Evolutionary conservation across 2,797 vertebrate species (phyloP).

Genomic region (Lepidocolaptes lacrymiger): DNA sequence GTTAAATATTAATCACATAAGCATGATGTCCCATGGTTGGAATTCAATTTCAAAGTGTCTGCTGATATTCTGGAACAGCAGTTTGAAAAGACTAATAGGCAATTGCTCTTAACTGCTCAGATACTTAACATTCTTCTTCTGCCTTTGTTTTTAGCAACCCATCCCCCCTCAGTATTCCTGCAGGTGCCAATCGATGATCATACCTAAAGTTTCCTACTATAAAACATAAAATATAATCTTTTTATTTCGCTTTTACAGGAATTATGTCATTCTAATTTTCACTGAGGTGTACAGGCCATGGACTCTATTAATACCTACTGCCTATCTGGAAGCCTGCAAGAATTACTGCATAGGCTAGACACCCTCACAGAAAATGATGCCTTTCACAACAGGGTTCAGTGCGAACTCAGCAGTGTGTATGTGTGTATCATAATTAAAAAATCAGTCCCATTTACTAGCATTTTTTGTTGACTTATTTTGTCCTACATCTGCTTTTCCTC

Average conservation of each 20-base stretch:
- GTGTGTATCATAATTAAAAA: background rate
- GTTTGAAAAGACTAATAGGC: background rate
- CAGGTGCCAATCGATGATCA: background rate
- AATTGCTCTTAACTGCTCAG: background rate
- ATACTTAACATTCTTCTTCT: background rate
- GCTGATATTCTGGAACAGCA: background rate
- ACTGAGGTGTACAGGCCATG: background rate
- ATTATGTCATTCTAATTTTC: background rate
- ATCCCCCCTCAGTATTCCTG: background rate
- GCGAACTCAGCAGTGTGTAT: background rate
- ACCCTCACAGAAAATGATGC: background rate
- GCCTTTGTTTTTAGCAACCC: background rate
- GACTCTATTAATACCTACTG: background rate
- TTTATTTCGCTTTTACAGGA: background rate
- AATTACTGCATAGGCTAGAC: rapidly evolving
- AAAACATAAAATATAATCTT: background rate
- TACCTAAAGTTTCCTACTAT: background rate
- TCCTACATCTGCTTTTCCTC: background rate
- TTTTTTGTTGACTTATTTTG: background rate
- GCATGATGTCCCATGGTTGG: background rate
- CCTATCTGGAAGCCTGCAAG: background rate
- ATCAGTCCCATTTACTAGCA: background rate
- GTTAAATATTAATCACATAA: background rate
- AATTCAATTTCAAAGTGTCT: background rate
- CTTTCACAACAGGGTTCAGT: background rate